Percentiles rank a stretch among this genome's conserved stretches.
phyloP scores from a whole-genome alignment of 23 tunicate species.

The Diplosoma virens region DNA sequence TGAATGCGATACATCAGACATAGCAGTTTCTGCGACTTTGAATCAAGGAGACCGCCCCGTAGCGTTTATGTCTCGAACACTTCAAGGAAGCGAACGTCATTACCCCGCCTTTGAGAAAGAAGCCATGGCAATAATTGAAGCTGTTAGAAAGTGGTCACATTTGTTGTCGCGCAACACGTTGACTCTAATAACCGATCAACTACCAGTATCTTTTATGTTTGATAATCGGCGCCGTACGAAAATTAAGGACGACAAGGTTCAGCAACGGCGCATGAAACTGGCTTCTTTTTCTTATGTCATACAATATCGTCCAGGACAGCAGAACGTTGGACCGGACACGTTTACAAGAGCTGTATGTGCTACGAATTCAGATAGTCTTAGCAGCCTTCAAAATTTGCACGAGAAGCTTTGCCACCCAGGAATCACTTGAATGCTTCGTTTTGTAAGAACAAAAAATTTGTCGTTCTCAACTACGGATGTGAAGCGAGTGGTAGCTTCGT shows the following conservation, averaged over 20 bases:
- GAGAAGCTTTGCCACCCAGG: constrained; percentile 23
- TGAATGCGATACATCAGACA: no score
- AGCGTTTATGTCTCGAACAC: no score
- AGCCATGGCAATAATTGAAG: constrained; percentile 39
- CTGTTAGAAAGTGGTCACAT: constrained; percentile 27
- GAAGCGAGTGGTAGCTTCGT: background rate
- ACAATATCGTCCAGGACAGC: constrained; percentile 21
- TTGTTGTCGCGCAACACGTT: constrained; percentile 5
- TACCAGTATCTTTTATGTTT: constrained; percentile 2
- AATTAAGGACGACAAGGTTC: constrained; percentile 1
- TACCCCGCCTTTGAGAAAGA: constrained; percentile 41
- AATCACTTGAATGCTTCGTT: constrained; percentile 5
- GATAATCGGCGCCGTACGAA: background rate
- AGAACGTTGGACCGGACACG: constrained; percentile 33
- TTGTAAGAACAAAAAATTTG: constrained; percentile 26
- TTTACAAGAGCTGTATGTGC: constrained; percentile 24
- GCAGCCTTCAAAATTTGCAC: no score
- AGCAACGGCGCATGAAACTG: constrained; percentile 15
- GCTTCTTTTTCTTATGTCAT: background rate
- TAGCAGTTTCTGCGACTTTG: no score
- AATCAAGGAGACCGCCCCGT: no score
- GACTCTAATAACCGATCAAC: constrained; percentile 43
- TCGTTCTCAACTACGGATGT: constrained; percentile 30
- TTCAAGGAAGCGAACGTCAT: constrained; percentile 6
- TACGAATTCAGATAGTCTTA: background rate